Base-by-base conservation (phyloP, 2,888 invertebrate species). In the Hedychridium roseum region DNA sequence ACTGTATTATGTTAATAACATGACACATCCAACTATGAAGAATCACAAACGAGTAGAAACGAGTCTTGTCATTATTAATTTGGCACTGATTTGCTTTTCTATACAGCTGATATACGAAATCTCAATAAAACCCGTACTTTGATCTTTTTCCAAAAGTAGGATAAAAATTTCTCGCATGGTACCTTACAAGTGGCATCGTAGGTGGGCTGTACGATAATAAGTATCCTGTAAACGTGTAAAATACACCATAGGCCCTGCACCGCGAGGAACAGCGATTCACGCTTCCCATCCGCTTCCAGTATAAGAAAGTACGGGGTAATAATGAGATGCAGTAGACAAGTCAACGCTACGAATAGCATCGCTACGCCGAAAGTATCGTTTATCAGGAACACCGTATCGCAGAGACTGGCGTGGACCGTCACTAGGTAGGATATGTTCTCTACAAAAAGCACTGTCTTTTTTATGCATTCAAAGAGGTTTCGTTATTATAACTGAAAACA, bases 261-360 rank as follows among this genome's bases (percentile, higher is more conserved):
- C 12, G 81, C 71, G 17, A 85, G 71, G 64, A 84, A 84, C 79
- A 53, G 80, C 69, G 41, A 82, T 65, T 67, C 82, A 75, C 20
- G 79, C 69, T 2, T 82, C 78, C 50, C 82, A 68, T 57, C 81
- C 4, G 83, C 79, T 57, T 85, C 83, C 78, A 82, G 79, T 51
- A 85, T 84, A 14, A 85, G 67, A 69, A 85, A 84, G 70, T 85
- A 86, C 0, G 85, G 85, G 0, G 86, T 85, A 14, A 86, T 84
- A 12, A 86, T 83, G 2, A 86, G 76, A 53, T 86, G 86, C 48
- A 86, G 76, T 26, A 86, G 67, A 21, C 84, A 85, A 0, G 85
- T 84, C 31, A 84, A 79, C 26, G 84, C 80, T 11, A 84, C 81
- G 2, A 82, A 80, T 3, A 86, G 68, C 28, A 85, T 79, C 0